Base-by-base conservation (phyloP, 2,888 invertebrate genomes). In the Eucera pruinosa region DNA sequence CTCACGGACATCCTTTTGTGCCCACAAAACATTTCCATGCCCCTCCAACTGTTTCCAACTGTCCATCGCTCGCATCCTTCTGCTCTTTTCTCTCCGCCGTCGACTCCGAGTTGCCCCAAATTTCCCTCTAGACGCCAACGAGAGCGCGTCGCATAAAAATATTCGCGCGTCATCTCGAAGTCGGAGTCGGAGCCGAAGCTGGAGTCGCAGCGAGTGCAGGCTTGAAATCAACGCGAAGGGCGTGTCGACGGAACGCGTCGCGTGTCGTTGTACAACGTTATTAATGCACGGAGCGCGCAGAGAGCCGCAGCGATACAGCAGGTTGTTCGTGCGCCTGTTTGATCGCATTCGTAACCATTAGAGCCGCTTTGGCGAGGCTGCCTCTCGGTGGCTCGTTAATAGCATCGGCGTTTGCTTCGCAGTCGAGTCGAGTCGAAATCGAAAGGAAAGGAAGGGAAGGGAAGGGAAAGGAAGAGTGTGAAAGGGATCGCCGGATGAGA, bases 191-290 rank as follows among this genome's bases (percentile, higher is more conserved):
- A n/a, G n/a, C n/a, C n/a, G n/a, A n/a, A n/a, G n/a, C n/a, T n/a
- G n/a, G n/a, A n/a, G n/a, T n/a, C n/a, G n/a, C n/a, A n/a, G n/a
- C n/a, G 25, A 43, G 18, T 13, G 15, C 27, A 23, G 15, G 61
- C 3, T 52, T 18, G 33, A 45, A 30, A 30, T 30, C 30, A 30
- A 71, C 25, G 25, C 27, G 5, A 18, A n/a, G 36, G 36, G 45
- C 64, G 68, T 18, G 25, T 2, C 30, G 39, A 13, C 48, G 33
- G 13, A 18, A 20, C 2, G 61, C 54, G 52, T 64, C 69, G 69
- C 64, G 69, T 64, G 64, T 69, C 47, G 69, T 68, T 68, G 50
- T 20, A 68, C 58, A 69, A 72, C 52, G 52, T 68, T 71, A 52
- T 68, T 68, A 68, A 68, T 39, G 57, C 58, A 50, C 57, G 39